Percentiles rank a stretch among this genome's conserved stretches.
Evolutionary conservation across 2,888 invertebrate species (phyloP).

Genomic region (Trachelus tabidus): DNA sequence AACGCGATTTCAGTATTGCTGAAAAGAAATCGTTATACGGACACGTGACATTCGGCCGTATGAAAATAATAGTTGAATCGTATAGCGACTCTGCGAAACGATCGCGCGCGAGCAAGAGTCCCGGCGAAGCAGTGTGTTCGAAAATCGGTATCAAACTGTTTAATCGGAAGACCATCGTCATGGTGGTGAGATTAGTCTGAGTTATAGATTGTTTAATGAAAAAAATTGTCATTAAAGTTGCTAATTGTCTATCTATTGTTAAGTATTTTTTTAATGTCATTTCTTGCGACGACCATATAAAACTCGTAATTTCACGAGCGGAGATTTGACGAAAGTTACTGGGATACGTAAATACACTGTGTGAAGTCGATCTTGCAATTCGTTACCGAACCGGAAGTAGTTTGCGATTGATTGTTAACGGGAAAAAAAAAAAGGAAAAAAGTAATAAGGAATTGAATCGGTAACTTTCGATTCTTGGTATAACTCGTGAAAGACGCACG

Average conservation of each 20-base stretch:
- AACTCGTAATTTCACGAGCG: not conserved
- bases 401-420: not conserved
- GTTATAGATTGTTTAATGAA: not conserved
- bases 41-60: not conserved
- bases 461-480: not conserved
- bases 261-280: not conserved
- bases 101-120: not conserved
- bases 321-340: not conserved
- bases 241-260: not conserved
- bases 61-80: not conserved
- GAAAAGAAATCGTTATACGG: not conserved
- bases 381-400: not conserved
- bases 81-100: not conserved
- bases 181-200: too few species aligned
- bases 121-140: not conserved
- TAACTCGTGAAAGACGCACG: not conserved
- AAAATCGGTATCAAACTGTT: not conserved
- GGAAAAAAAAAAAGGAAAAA: not conserved
- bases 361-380: not conserved
- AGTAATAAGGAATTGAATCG: not conserved
- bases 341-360: not conserved
- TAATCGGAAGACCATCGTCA: not conserved
- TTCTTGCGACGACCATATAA: not conserved
- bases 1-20: slow-evolving; percentile 16
- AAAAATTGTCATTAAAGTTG: not conserved